These are phyloP conservation scores for Drosophila setosimentum DNA, from an alignment of 2,888 invertebrate genomes.

Conservation along the genomic window DNA sequence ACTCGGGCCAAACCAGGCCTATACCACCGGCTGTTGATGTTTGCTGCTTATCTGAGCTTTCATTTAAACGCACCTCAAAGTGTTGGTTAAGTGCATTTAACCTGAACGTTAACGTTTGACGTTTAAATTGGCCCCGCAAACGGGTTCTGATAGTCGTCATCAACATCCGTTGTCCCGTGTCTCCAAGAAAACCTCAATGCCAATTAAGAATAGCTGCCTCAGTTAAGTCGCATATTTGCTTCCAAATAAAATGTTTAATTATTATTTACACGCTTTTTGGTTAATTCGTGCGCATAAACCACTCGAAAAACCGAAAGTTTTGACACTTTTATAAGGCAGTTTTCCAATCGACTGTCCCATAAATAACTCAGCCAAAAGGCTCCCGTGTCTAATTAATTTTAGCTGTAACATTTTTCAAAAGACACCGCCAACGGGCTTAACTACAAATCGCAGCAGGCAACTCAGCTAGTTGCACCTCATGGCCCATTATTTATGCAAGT, in stretches of 20 bases:
- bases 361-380: conserved; percentile 76
- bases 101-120: conserved; percentile 78
- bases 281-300: conserved; percentile 72
- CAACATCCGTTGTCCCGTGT: conserved; percentile 54
- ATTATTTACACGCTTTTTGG: conserved; percentile 70
- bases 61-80: conserved; percentile 76
- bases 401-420: conserved; percentile 56
- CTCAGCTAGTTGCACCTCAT: conserved; percentile 21
- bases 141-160: conserved; percentile 53
- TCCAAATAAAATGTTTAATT: conserved; percentile 52
- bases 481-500: conserved; percentile 50
- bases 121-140: conserved; percentile 75
- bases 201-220: conserved; percentile 23
- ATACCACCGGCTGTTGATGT: conserved; percentile 14
- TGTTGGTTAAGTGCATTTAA: conserved; percentile 82
- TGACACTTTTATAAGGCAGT: conserved; percentile 81
- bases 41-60: conserved; percentile 68
- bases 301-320: conserved; percentile 61
- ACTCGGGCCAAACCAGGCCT: conserved; percentile 8
- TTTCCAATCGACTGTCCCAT: conserved; percentile 71
- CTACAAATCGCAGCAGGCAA: conserved; percentile 44
- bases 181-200: conserved; percentile 14
- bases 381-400: conserved; percentile 70
- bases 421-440: conserved; percentile 47
- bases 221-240: neutral